Evolutionary conservation across 2,888 invertebrate genomes (phyloP), one percentile per base, ranked within the genome.

Genomic region (Caenorhabditis wallacei): DNA sequence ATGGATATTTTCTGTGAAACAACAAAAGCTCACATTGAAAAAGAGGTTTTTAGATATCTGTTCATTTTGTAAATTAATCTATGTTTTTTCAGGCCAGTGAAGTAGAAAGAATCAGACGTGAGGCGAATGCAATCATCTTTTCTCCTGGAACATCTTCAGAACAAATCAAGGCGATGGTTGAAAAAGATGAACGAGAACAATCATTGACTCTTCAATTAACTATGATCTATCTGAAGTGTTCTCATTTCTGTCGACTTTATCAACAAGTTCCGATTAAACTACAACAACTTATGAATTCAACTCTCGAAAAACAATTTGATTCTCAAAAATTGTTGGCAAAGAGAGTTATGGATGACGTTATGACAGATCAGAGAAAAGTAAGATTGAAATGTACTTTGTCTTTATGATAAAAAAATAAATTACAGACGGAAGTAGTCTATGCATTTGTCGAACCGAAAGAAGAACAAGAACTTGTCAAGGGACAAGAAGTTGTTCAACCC

Each of bases 331-430:
- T 46, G 16, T 40, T 69, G 20, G 69, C 75, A 1, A 75, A 75
- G 16, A 37, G 26, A 40, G 56, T 64, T 0, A 70, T 81, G 75
- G 80, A 81, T 24, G 75, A 81, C 5, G 64, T 63, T 13, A 13
- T 81, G 30, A 81, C 80, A 11, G 80, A 70, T 35, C 35, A 61
- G 20, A 79, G 78, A 70, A 79, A 79, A 63, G 78, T 64, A 20
- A 11, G 24, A 20, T 16, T 2, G 1, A 11, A 30, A 56, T 10
- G 40, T 40, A 40, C 16, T 10, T 40, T n/a, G n/a, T n/a, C 16
- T 10, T 40, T 4, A 7, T 20, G 4, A 11, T 35, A 18, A 4
- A 16, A 24, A 18, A 26, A 20, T 4, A 13, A 24, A 10, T 69
- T 69, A 4, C 64, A 79, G 78, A 46, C 56, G 0, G 78, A 79